Conservation (phyloP, 2,797 vertebrate genomes). For the Pipistrellus pipistrellus region DNA sequence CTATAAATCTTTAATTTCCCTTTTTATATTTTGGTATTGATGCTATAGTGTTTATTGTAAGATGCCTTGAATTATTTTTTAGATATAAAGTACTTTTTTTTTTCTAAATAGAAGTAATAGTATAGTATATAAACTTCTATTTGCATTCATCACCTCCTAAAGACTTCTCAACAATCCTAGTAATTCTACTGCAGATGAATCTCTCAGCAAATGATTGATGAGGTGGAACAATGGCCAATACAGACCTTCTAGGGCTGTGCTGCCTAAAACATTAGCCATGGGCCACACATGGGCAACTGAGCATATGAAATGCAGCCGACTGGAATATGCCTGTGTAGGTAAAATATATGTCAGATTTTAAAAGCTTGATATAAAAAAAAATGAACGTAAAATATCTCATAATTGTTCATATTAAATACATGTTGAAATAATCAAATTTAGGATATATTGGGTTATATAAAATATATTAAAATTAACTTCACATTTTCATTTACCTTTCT, state of each 20-base stretch:
- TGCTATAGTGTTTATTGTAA: neutral
- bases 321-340: neutral
- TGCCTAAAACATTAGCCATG: neutral
- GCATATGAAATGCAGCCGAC: neutral
- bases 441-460: neutral
- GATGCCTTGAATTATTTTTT: neutral
- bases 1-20: neutral
- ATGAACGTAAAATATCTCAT: neutral
- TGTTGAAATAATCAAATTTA: neutral
- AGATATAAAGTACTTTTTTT: neutral
- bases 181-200: neutral
- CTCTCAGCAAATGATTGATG: neutral
- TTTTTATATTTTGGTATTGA: neutral
- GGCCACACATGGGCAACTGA: neutral
- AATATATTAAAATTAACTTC: slow-evolving; percentile 48
- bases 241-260: neutral
- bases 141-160: neutral
- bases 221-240: neutral
- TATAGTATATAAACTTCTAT: neutral
- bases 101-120: slow-evolving; percentile 15
- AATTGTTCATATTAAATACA: neutral
- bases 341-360: neutral
- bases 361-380: neutral
- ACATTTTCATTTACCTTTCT: neutral
- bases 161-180: neutral